Conservation (phyloP, 2,113 vertebrate genomes). For the Brachypteracias leptosomus region DNA sequence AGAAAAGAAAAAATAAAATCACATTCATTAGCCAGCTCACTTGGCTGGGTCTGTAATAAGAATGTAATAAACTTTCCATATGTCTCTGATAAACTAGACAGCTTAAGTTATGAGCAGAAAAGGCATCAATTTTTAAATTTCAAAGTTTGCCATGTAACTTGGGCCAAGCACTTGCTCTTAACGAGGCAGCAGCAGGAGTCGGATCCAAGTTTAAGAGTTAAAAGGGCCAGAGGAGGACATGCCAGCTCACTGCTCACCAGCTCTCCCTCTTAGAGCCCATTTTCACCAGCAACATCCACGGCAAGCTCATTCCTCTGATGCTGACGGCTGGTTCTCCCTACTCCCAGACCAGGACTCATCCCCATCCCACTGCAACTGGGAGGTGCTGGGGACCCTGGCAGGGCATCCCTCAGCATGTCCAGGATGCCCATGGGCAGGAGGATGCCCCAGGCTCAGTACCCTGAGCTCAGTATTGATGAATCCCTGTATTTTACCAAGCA, state of each 20-base stretch:
- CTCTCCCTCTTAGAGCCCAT: not conserved
- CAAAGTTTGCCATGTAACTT: not conserved
- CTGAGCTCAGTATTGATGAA: not conserved
- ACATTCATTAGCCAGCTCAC: conserved; percentile 37
- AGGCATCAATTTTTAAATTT: conserved; percentile 33
- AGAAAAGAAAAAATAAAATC: not conserved
- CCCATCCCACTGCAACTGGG: rapidly evolving
- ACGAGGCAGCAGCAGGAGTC: not conserved
- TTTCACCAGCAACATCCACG: rapidly evolving
- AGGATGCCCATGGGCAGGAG: rapidly evolving
- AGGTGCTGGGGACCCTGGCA: not conserved
- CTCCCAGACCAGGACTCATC: rapidly evolving
- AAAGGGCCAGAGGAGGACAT: not conserved
- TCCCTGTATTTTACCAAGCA: rapidly evolving
- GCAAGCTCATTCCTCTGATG: rapidly evolving
- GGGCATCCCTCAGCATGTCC: not conserved
- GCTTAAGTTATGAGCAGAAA: conserved; percentile 45
- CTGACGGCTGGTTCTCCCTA: not conserved
- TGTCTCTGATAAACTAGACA: conserved; percentile 54
- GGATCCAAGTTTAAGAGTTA: not conserved
- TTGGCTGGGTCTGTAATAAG: conserved; percentile 47
- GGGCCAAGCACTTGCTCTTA: conserved; percentile 54
- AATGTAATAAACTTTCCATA: conserved; percentile 63
- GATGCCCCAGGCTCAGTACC: not conserved
- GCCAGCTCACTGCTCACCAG: not conserved